Evolutionary conservation across 2,888 invertebrate genomes (phyloP), one percentile per base, ranked within the genome.

Genomic region (Heliothis peltigera): DNA sequence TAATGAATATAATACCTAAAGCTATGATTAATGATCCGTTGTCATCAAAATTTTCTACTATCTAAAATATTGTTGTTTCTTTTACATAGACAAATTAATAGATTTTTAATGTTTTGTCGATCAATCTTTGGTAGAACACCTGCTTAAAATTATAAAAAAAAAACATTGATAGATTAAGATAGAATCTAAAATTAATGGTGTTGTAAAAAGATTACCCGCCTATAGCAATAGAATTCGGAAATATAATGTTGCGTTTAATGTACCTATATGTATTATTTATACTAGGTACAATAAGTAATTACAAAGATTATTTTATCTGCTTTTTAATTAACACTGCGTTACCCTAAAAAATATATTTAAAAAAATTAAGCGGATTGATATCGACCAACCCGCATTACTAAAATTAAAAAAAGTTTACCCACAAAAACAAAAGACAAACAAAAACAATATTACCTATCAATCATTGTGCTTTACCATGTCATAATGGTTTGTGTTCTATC

Each of bases 401-500:
- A 65, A 49, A 63, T 44, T 32, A 12, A 28, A 47, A n/a, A 52
- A 57, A 21, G 0, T 19, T 39, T 18, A 5, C 35, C 8, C 4
- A 1, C 10, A 15, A 47, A 32, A 52, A 51, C 21, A 60, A 25
- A 6, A 42, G 43, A 47, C 39, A 28, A 48, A 46, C 19, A 18
- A 47, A 47, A 48, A 58, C 21, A 21, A 61, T 35, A 49, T 15
- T 57, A 17, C 39, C 39, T 32, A 73, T 56, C 39, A 52, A 63
- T 64, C 53, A 53, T 19, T 62, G 32, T 53, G 28, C 21, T 55
- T 52, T 35, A 28, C 21, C 70, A 19, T 25, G 3, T 3, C 2
- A 3, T 58, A 49, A 55, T 62, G 55, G 47, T 53, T 53, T 48
- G 54, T 75, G 35, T 59, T 57, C 44, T 53, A 59, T 55, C 42